phyloP scores from a whole-genome alignment of 2,888 invertebrate genomes.

The Brassicogethes aeneus region DNA sequence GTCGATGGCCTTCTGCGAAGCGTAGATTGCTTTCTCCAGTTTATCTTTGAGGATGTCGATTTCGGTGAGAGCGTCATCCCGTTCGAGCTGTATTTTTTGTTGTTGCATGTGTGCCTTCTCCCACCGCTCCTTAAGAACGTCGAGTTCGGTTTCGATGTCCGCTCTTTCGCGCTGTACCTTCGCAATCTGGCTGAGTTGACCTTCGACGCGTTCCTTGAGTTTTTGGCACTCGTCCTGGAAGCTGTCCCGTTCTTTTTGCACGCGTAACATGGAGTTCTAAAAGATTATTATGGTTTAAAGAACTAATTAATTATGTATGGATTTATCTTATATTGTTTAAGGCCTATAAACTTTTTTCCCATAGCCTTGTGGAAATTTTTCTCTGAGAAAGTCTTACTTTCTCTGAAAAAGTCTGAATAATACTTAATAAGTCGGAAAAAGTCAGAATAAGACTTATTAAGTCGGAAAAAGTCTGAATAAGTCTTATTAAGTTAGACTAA shows the following conservation, averaged over 20 bases:
- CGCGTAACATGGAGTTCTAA: slow-evolving; percentile 61
- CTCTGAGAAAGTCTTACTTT: no score
- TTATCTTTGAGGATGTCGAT: slow-evolving; percentile 83
- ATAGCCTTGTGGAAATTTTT: no score
- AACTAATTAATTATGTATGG: not conserved
- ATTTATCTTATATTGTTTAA: no score
- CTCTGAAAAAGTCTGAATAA: no score
- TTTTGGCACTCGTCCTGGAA: slow-evolving; percentile 74
- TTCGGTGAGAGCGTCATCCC: slow-evolving; percentile 78
- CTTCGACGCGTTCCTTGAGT: slow-evolving; percentile 72
- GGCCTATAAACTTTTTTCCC: no score
- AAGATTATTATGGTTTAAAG: slow-evolving; percentile 15
- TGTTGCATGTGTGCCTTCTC: slow-evolving; percentile 79
- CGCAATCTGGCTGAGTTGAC: slow-evolving; percentile 70
- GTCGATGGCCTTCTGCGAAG: slow-evolving; percentile 75
- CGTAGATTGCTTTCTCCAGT: slow-evolving; percentile 76
- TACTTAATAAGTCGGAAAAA: no score
- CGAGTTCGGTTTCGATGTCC: slow-evolving; percentile 75
- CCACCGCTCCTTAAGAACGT: slow-evolving; percentile 73
- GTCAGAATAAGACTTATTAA: no score
- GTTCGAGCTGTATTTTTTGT: slow-evolving; percentile 78
- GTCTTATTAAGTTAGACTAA: no score
- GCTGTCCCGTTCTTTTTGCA: slow-evolving; percentile 83
- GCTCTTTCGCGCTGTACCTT: slow-evolving; percentile 80
- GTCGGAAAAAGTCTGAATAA: no score